Percentiles rank a stretch among this genome's conserved stretches.
Conservation (phyloP, 2,113 vertebrate species). For the Forbesichthys agassizii region DNA sequence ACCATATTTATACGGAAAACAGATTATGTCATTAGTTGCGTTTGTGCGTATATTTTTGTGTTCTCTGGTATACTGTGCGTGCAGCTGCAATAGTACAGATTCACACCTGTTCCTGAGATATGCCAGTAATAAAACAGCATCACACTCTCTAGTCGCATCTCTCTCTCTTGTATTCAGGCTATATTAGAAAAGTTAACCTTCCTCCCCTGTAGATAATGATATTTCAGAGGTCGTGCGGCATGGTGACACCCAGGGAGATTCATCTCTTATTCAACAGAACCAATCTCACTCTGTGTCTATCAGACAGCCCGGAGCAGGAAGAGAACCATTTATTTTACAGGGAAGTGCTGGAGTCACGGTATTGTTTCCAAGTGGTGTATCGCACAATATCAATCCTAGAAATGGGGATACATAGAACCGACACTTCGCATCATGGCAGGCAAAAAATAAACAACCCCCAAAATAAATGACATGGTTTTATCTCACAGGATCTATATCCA, state of each 20-base stretch:
- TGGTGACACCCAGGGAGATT: conserved; percentile 68
- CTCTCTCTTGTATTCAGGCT: conserved; percentile 62
- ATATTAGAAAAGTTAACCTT: conserved; percentile 75
- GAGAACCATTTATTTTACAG: conserved; percentile 56
- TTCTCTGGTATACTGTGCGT: conserved; percentile 23
- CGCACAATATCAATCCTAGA: conserved; percentile 60
- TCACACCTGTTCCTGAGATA: conserved; percentile 32
- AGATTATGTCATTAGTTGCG: conserved; percentile 42
- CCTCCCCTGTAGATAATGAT: conserved; percentile 74
- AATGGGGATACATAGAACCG: conserved; percentile 38
- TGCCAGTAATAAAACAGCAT: conserved; percentile 54
- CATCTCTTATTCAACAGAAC: conserved; percentile 77
- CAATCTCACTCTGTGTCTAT: conserved; percentile 73
- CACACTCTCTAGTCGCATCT: conserved; percentile 50
- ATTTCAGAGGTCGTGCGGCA: conserved; percentile 67
- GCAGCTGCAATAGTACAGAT: conserved; percentile 3
- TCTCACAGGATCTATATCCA: conserved; percentile 44
- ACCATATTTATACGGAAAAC: conserved; percentile 33
- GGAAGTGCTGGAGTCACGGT: conserved; percentile 28
- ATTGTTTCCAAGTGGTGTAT: conserved; percentile 52
- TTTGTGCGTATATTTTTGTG: conserved; percentile 19
- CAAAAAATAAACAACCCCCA: conserved; percentile 27
- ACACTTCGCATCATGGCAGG: conserved; percentile 25
- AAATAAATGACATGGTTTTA: conserved; percentile 53
- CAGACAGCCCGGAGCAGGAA: conserved; percentile 57